These are phyloP conservation scores for Spilogale gracilis DNA, from an alignment of 2,113 vertebrate species.

Conservation along the genomic window DNA sequence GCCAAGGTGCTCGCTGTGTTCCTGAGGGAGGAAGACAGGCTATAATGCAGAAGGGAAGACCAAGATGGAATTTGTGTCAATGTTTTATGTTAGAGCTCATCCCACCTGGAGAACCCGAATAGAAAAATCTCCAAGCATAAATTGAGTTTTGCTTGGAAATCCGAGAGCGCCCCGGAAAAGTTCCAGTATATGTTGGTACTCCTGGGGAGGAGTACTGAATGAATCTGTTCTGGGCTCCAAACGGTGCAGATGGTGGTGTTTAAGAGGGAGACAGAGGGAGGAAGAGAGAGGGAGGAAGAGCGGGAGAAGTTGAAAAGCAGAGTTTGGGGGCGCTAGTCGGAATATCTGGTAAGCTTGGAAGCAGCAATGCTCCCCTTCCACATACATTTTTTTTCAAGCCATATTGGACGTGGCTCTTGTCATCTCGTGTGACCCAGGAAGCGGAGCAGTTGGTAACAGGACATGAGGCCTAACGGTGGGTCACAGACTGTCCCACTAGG, in stretches of 20 bases:
- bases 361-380: background rate
- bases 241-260: background rate
- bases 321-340: background rate
- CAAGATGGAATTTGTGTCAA: constrained; percentile 43
- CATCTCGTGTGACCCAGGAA: background rate
- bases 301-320: background rate
- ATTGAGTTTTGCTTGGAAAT: background rate
- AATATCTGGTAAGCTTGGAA: background rate
- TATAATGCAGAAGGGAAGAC: background rate
- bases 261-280: background rate
- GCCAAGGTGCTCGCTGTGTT: accelerated
- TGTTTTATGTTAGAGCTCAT: background rate
- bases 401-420: accelerated
- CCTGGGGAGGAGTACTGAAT: background rate
- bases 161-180: background rate
- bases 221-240: constrained; percentile 45
- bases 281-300: accelerated
- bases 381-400: background rate
- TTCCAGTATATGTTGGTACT: background rate
- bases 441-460: background rate
- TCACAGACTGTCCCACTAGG: background rate
- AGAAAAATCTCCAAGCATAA: background rate
- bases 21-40: background rate
- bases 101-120: background rate
- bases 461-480: accelerated